Evolutionary conservation across 2,113 vertebrate genomes (phyloP).

Genomic region (Pseudorectes ferrugineus): DNA sequence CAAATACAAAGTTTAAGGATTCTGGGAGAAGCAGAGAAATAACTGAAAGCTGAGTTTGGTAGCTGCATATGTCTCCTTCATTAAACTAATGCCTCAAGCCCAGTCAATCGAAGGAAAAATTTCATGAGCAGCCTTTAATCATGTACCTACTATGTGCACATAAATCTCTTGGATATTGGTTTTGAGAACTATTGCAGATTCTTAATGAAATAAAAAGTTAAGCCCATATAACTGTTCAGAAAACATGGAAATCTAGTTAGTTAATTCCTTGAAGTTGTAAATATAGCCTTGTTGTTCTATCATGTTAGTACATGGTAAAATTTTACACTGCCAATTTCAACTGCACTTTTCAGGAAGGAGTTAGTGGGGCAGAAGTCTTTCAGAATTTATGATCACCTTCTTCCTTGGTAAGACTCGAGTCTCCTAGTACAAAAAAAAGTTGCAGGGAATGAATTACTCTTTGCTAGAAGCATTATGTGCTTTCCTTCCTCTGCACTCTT

Average conservation of each 20-base stretch:
- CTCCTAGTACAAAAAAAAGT: background rate
- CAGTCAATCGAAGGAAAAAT: background rate
- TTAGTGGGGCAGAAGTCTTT: background rate
- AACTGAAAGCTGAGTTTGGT: background rate
- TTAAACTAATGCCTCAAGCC: background rate
- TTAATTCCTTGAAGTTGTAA: background rate
- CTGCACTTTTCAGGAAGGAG: background rate
- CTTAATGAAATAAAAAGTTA: background rate
- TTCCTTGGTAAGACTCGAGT: background rate
- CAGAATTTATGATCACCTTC: background rate
- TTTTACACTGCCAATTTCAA: background rate
- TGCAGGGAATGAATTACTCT: background rate
- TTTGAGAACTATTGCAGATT: background rate
- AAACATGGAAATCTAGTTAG: background rate
- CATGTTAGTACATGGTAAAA: background rate
- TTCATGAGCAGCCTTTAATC: background rate
- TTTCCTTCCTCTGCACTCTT: background rate
- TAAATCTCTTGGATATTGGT: background rate
- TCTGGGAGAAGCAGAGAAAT: background rate
- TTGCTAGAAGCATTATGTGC: background rate
- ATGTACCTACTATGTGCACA: background rate
- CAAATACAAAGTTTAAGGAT: background rate
- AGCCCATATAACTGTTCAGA: background rate
- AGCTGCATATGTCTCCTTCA: background rate
- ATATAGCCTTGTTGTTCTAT: background rate